Conservation (phyloP, 2,888 invertebrate species). For the Tanypteryx hageni region DNA sequence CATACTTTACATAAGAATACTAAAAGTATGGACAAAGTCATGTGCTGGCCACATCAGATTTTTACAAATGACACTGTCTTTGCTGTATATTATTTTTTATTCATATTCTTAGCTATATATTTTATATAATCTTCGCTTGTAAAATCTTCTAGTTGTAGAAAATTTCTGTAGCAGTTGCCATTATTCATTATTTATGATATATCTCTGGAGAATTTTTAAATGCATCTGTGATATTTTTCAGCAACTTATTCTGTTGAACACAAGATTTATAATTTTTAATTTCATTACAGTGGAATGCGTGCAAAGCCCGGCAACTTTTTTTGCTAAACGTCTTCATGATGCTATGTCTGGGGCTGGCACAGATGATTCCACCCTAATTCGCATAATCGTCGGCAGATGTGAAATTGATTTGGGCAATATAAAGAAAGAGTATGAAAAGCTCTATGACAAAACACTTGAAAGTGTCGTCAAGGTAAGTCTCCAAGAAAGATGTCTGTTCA, state of each 20-base stretch:
- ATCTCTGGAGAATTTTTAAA: too few species aligned
- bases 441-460: conserved; percentile 83
- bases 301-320: conserved; percentile 82
- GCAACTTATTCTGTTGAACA: conserved; percentile 73
- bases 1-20: too few species aligned
- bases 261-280: conserved; percentile 69
- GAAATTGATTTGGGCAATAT: conserved; percentile 85
- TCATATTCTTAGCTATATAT: too few species aligned
- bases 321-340: conserved; percentile 81
- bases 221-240: conserved; percentile 71
- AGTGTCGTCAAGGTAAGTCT: conserved; percentile 80
- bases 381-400: conserved; percentile 83
- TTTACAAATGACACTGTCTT: too few species aligned
- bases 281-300: conserved; percentile 82
- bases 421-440: conserved; percentile 83
- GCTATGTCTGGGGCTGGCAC: conserved; percentile 86
- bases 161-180: too few species aligned
- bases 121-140: too few species aligned
- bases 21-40: too few species aligned
- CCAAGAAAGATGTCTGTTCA: neutral
- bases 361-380: conserved; percentile 83
- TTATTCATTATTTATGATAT: too few species aligned
- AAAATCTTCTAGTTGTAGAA: too few species aligned
- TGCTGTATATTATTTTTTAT: too few species aligned
- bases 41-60: too few species aligned